Percentiles rank a stretch among this genome's conserved stretches.
Conservation (phyloP, 2,113 vertebrate species). For the Callocephalon fimbriatum region DNA sequence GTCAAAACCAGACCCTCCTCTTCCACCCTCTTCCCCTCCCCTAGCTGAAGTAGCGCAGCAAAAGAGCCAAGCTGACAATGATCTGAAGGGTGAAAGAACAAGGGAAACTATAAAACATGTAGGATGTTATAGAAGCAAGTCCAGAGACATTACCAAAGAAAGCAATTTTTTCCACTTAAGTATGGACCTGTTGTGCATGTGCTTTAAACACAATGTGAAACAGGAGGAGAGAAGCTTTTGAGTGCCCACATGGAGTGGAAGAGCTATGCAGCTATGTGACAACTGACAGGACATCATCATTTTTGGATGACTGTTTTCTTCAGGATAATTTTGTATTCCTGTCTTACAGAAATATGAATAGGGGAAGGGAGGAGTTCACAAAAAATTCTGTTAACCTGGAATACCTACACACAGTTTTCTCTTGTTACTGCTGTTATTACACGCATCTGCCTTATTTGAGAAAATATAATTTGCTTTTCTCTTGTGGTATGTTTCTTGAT, state of each 20-base stretch:
- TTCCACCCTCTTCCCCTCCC: background rate
- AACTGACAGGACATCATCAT: background rate
- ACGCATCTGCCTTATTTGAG: background rate
- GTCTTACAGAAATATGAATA: background rate
- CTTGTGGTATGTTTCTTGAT: background rate
- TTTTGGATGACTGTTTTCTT: background rate
- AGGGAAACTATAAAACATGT: background rate
- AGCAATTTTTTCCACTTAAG: background rate
- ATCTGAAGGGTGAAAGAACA: background rate
- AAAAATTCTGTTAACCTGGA: background rate
- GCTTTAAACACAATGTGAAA: background rate
- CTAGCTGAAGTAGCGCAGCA: background rate
- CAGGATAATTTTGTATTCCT: background rate
- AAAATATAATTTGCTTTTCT: background rate
- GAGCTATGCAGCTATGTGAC: accelerated
- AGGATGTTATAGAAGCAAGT: background rate
- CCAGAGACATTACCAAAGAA: background rate
- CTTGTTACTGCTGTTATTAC: background rate
- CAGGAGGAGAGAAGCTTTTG: background rate
- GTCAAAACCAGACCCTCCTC: background rate
- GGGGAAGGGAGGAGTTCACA: background rate
- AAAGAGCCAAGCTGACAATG: slow-evolving; percentile 1
- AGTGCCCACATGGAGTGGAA: background rate
- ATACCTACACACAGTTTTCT: background rate
- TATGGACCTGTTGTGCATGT: background rate